These are phyloP conservation scores for Chrysomela aeneicollis DNA, from an alignment of 2,888 invertebrate genomes.

Conservation along the genomic window DNA sequence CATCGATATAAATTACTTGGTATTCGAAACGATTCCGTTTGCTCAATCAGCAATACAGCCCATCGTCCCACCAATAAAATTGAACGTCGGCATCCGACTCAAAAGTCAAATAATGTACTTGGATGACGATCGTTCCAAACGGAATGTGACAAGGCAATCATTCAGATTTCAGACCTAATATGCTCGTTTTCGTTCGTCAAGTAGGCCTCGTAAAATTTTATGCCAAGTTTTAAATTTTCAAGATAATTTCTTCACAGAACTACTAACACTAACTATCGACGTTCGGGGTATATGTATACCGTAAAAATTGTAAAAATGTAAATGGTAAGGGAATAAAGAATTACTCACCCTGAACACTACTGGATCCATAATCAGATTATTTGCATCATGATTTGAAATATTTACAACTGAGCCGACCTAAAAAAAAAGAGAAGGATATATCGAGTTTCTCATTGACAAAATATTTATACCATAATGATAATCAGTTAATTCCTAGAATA, in stretches of 20 bases:
- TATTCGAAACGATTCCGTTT: not conserved
- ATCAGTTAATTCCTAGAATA: too few species aligned
- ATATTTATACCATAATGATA: too few species aligned
- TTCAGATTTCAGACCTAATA: constrained; percentile 32
- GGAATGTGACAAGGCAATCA: constrained; percentile 34
- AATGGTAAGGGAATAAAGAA: too few species aligned
- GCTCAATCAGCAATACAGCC: constrained; percentile 31
- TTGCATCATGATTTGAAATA: too few species aligned
- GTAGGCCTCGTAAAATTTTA: constrained; percentile 37
- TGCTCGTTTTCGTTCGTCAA: constrained; percentile 30
- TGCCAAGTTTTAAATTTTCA: constrained; percentile 11
- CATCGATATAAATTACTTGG: not conserved
- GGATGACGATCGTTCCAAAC: constrained; percentile 31
- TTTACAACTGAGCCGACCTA: too few species aligned
- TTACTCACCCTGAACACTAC: too few species aligned
- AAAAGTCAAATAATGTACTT: constrained; percentile 29
- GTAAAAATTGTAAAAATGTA: too few species aligned
- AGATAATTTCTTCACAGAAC: not conserved
- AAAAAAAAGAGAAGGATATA: too few species aligned
- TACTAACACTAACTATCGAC: too few species aligned
- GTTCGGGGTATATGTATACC: too few species aligned
- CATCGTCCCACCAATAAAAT: constrained; percentile 34
- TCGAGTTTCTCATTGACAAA: too few species aligned
- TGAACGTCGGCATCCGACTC: constrained; percentile 31
- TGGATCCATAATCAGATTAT: too few species aligned